phyloP scores from a whole-genome alignment of 2,888 invertebrate genomes.

The Macaria notata region DNA sequence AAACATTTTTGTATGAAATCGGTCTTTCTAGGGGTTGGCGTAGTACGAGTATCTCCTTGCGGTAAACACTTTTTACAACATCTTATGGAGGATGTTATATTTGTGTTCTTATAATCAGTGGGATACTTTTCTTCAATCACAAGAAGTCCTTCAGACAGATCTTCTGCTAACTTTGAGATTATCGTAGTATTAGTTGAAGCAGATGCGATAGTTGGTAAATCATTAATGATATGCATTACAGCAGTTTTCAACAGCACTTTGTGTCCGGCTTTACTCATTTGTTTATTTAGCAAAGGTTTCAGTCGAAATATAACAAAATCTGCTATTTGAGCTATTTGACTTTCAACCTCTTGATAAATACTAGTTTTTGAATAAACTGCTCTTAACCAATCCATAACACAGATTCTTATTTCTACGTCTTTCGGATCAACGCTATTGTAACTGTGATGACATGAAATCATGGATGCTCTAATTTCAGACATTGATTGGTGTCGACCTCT shows the following conservation, averaged over 20 bases:
- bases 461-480: constrained; percentile 2
- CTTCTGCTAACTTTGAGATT: constrained; percentile 18
- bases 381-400: constrained; percentile 13
- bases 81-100: constrained; percentile 2
- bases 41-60: background rate
- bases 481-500: background rate
- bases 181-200: constrained; percentile 1
- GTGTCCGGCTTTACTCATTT: constrained; percentile 5
- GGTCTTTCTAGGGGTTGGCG: background rate
- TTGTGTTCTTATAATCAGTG: background rate
- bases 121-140: constrained; percentile 12
- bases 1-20: constrained; percentile 17
- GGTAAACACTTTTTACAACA: background rate
- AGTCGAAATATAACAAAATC: constrained; percentile 13
- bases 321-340: constrained; percentile 13
- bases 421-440: background rate
- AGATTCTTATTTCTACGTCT: constrained; percentile 8
- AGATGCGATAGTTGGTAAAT: constrained; percentile 15
- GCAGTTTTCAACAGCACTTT: constrained; percentile 20
- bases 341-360: background rate
- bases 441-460: constrained; percentile 2
- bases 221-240: constrained; percentile 19
- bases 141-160: constrained; percentile 23
- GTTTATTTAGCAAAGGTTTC: constrained; percentile 11
- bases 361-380: constrained; percentile 6